Evolutionary conservation across 1,140 invertebrate species (phyloP), one percentile per base, ranked within the genome.

Genomic region (Homalodisca vitripennis): DNA sequence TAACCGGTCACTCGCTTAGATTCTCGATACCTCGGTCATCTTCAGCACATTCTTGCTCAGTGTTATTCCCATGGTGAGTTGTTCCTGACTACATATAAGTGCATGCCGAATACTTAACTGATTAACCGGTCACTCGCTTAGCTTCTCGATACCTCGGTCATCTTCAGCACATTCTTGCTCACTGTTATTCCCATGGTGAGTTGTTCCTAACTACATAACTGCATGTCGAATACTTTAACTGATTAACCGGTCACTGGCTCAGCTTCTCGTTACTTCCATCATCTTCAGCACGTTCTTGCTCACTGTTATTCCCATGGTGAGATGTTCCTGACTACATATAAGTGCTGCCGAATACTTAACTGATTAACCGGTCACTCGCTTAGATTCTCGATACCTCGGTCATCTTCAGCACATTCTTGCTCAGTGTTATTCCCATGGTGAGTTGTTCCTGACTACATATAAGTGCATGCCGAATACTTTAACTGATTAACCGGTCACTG

Each of bases 241-340:
- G n/a, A n/a, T n/a, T n/a, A 92, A 91, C 79, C 84, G 92, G 71
- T 86, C 84, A 41, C 73, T 92, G 24, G 89, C 90, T 60, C 92
- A 93, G 78, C 78, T 87, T 57, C 81, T 93, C 70, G 89, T 90
- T 1, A 85, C 88, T 47, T 77, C 87, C 2, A 85, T 90, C 48
- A 84, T 93, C 20, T 75, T 83, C 32, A 78, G 84, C 17, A 84
- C 88, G 27, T 88, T 90, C 76, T 66, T 73, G 3, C 73, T 76
- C 51, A 76, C 78, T 26, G 74, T 83, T 66, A 70, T 75, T 14
- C 76, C 80, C 12, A 75, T 83, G 77, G 81, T 83, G 73, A 78
- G 70, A 67, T 22, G n/a, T 41, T 17, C n/a, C n/a, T n/a, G 41
- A 46, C 41, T 46, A 46, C 12, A 46, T n/a, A 46, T 12, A 12